Conservation (phyloP, 2,888 invertebrate species). For the Erebia epiphron region DNA sequence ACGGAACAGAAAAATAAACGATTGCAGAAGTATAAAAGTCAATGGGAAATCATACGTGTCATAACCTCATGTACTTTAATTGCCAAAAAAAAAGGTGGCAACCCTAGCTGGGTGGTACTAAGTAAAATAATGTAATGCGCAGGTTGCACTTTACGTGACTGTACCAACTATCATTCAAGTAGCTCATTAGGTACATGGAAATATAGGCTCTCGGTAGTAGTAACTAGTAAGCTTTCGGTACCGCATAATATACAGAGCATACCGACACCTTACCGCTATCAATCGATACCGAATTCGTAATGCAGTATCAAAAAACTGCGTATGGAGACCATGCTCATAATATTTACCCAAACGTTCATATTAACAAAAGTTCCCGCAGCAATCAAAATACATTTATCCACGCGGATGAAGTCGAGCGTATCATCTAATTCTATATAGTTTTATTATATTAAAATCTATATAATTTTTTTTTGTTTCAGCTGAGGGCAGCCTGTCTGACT, state of each 20-base stretch:
- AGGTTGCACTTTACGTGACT: not conserved
- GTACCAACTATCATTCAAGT: not conserved
- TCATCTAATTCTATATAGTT: not conserved
- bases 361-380: too few species aligned
- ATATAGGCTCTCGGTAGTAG: not conserved
- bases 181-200: not conserved
- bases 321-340: too few species aligned
- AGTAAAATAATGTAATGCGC: not conserved
- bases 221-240: not conserved
- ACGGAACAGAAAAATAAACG: too few species aligned
- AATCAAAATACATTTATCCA: not conserved
- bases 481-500: conserved; percentile 95
- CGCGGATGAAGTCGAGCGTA: not conserved
- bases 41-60: too few species aligned
- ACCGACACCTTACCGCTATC: not conserved
- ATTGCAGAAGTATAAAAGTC: too few species aligned
- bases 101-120: too few species aligned
- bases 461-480: conserved; percentile 83
- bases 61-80: too few species aligned
- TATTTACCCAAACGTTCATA: too few species aligned
- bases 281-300: too few species aligned
- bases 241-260: not conserved
- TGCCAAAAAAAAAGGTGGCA: too few species aligned
- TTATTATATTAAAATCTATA: not conserved
- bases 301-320: too few species aligned